phyloP scores from a whole-genome alignment of 2,797 vertebrate genomes.

The Margarornis squamiger region DNA sequence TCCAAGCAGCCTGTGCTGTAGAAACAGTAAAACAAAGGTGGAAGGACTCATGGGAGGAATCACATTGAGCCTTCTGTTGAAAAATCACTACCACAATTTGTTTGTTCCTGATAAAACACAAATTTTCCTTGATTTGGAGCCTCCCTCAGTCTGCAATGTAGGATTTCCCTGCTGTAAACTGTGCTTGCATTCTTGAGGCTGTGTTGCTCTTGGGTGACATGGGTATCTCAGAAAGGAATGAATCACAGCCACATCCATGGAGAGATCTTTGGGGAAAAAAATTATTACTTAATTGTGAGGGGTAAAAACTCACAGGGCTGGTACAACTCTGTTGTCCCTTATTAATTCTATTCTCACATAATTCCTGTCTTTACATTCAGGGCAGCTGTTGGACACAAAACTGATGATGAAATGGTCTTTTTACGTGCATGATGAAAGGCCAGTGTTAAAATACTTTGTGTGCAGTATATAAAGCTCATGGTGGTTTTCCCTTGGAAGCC shows the following conservation, averaged over 20 bases:
- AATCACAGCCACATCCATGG: background rate
- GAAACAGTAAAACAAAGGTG: background rate
- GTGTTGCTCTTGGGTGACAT: background rate
- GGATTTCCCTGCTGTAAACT: background rate
- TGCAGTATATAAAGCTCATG: fast-evolving
- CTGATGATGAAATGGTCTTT: background rate
- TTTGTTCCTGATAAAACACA: background rate
- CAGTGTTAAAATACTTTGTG: background rate
- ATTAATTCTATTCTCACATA: background rate
- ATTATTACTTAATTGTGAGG: background rate
- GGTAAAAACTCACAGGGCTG: background rate
- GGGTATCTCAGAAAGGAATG: background rate
- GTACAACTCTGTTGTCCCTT: fast-evolving
- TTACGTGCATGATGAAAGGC: background rate
- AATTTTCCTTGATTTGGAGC: background rate
- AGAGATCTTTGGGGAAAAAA: background rate
- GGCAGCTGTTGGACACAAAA: background rate
- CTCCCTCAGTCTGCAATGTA: background rate
- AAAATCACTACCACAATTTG: background rate
- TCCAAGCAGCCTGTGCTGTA: background rate
- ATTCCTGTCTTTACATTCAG: background rate
- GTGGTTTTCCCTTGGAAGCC: background rate
- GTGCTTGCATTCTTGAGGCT: fast-evolving
- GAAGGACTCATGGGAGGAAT: background rate
- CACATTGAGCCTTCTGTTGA: background rate